These are phyloP conservation scores for Griposia aprilina DNA, from an alignment of 2,888 invertebrate genomes.

Conservation along the genomic window DNA sequence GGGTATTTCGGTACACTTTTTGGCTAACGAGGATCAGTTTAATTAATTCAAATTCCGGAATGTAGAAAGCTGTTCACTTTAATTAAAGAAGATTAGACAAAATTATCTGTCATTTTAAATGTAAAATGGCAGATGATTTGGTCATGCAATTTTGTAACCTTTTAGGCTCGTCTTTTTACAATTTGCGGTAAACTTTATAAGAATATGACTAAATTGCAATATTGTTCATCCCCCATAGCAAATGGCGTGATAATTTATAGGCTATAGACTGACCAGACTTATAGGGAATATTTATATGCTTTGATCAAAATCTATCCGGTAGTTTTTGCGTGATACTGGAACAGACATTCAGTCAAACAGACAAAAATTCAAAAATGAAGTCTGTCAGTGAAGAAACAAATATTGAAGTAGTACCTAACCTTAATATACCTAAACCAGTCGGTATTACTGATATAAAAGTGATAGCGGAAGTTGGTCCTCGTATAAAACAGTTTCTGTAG, in stretches of 20 bases:
- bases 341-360: too few relatives aligned
- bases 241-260: too few relatives aligned
- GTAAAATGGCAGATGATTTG: neutral
- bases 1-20: slow-evolving; percentile 36
- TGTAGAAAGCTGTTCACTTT: neutral
- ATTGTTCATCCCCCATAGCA: too few relatives aligned
- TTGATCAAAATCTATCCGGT: too few relatives aligned
- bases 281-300: too few relatives aligned
- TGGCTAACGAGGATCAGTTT: slow-evolving; percentile 5
- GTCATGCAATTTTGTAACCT: too few relatives aligned
- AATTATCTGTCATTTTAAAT: neutral
- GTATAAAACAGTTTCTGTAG: neutral
- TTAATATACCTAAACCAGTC: neutral
- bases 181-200: too few relatives aligned
- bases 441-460: neutral
- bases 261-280: too few relatives aligned
- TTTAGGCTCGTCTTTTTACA: too few relatives aligned
- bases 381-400: neutral
- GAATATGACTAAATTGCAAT: too few relatives aligned
- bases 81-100: neutral
- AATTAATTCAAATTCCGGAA: slow-evolving; percentile 9
- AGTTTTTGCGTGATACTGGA: too few relatives aligned
- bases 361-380: too few relatives aligned
- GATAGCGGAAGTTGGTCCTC: neutral
- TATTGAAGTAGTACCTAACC: neutral